Percentiles rank a stretch among this genome's conserved stretches.
Evolutionary conservation across 2,113 vertebrate genomes (phyloP).

Genomic region (Cranoglanis bouderius): DNA sequence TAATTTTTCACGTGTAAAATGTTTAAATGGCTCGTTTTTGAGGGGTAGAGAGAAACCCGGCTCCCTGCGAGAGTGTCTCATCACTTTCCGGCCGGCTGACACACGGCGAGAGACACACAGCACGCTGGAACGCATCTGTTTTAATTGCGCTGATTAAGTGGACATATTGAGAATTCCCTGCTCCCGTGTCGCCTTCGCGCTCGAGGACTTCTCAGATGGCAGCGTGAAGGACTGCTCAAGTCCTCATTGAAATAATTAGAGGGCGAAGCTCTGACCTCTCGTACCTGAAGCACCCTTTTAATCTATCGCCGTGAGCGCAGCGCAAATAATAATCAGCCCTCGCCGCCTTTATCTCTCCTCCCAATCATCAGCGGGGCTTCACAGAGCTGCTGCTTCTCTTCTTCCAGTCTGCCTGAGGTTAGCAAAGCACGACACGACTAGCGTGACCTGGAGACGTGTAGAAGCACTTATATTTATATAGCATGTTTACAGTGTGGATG

Average conservation of each 20-base stretch:
- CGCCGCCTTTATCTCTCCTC: constrained; percentile 28
- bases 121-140: constrained; percentile 18
- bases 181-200: constrained; percentile 22
- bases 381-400: neutral
- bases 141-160: constrained; percentile 49
- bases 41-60: no score
- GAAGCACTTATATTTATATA: neutral
- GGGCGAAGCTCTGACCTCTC: constrained; percentile 50
- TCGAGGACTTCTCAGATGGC: constrained; percentile 26
- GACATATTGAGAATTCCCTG: constrained; percentile 45
- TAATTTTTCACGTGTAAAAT: neutral
- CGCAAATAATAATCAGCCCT: constrained; percentile 45
- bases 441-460: neutral
- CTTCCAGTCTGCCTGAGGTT: constrained; percentile 24
- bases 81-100: neutral
- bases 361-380: constrained; percentile 28
- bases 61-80: neutral
- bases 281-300: constrained; percentile 51
- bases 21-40: neutral
- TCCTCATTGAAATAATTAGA: constrained; percentile 52
- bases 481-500: neutral
- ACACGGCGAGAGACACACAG: constrained; percentile 1
- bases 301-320: constrained; percentile 40
- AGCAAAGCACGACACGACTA: neutral
- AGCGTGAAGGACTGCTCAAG: constrained; percentile 46